Evolutionary conservation across 2,113 vertebrate species (phyloP).

Genomic region (Propithecus coquereli): DNA sequence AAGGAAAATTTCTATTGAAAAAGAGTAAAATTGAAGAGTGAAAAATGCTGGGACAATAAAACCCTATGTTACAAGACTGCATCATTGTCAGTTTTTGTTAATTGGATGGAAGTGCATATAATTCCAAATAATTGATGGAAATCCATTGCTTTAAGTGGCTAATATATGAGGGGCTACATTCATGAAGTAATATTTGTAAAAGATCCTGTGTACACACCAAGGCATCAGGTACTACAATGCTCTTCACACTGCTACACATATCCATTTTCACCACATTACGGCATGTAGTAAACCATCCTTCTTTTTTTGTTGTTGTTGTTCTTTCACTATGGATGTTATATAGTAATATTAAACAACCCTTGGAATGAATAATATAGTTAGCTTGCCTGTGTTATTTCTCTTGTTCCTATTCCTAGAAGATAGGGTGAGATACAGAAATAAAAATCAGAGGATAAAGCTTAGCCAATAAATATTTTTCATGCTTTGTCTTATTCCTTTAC

Average conservation of each 20-base stretch:
- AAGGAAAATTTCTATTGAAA: background rate
- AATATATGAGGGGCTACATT: background rate
- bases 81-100: slow-evolving; percentile 29
- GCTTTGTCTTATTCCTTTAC: background rate
- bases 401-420: background rate
- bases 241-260: background rate
- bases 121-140: slow-evolving; percentile 54
- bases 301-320: background rate
- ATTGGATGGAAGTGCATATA: slow-evolving; percentile 8
- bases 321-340: background rate
- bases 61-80: background rate
- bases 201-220: background rate
- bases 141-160: slow-evolving; percentile 17
- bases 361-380: background rate
- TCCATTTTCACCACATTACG: background rate
- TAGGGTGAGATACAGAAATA: background rate
- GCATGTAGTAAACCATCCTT: background rate
- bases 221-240: background rate
- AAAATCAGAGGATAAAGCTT: background rate
- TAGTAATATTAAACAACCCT: background rate
- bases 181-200: slow-evolving; percentile 7
- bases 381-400: background rate
- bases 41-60: slow-evolving; percentile 26
- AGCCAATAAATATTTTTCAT: background rate
- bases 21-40: slow-evolving; percentile 44